phyloP scores from a whole-genome alignment of 92 coral and sea anemone genomes.

The Epizoanthus scotinus region DNA sequence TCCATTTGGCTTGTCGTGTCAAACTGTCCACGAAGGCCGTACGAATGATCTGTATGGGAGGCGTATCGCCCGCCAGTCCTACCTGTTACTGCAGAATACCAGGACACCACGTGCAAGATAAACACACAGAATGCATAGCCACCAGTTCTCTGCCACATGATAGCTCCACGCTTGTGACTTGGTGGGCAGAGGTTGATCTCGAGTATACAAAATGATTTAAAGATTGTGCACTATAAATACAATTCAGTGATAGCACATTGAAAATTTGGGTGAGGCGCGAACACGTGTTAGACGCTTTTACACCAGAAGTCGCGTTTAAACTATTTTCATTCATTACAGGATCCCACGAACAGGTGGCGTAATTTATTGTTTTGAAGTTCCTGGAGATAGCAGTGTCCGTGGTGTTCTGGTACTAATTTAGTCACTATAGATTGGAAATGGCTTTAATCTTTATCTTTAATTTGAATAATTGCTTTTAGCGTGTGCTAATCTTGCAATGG shows the following conservation, averaged over 20 bases:
- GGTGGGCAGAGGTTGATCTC: not conserved
- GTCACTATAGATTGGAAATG: too few relatives aligned
- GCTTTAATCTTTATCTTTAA: too few relatives aligned
- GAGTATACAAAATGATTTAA: not conserved
- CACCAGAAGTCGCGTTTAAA: not conserved
- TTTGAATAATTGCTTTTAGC: too few relatives aligned
- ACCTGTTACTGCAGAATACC: constrained; percentile 28
- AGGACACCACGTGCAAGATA: not conserved
- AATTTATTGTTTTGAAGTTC: not conserved
- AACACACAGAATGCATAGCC: not conserved
- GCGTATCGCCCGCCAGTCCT: not conserved
- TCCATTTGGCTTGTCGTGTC: too few relatives aligned
- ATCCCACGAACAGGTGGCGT: constrained; percentile 11
- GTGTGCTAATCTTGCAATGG: too few relatives aligned
- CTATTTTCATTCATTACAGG: constrained; percentile 18
- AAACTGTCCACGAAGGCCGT: not conserved
- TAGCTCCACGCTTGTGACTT: not conserved
- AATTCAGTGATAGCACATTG: too few relatives aligned
- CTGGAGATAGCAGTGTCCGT: too few relatives aligned
- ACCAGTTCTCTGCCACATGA: not conserved
- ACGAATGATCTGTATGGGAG: not conserved
- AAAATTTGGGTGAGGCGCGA: not conserved
- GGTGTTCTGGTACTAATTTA: too few relatives aligned
- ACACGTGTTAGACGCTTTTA: not conserved
- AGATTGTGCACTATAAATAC: not conserved